Conservation (phyloP, 2,113 vertebrate species). For the Charadrius vociferus region DNA sequence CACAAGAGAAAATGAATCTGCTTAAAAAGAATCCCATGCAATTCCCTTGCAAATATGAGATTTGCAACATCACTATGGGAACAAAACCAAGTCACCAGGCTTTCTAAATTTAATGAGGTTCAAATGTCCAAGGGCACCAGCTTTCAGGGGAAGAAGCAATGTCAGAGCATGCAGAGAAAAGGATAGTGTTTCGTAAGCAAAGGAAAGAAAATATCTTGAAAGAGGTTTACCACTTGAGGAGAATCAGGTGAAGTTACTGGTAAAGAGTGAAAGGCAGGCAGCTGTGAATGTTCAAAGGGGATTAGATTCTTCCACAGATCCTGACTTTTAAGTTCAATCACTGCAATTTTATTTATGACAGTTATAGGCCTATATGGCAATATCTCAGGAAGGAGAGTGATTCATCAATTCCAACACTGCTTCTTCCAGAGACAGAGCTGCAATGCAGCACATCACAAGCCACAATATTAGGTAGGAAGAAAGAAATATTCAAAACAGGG, state of each 20-base stretch:
- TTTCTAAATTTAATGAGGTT: slow-evolving; percentile 72
- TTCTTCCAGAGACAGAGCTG: slow-evolving; percentile 26
- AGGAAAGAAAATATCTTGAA: slow-evolving; percentile 41
- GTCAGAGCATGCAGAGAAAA: slow-evolving; percentile 43
- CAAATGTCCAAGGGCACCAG: slow-evolving; percentile 65
- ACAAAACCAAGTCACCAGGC: slow-evolving; percentile 23
- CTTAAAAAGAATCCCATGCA: slow-evolving; percentile 28
- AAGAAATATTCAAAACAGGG: neutral
- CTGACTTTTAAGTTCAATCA: slow-evolving; percentile 4
- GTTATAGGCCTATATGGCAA: slow-evolving; percentile 12
- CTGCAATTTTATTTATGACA: slow-evolving; percentile 37
- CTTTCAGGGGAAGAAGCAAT: slow-evolving; percentile 62
- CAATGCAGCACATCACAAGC: slow-evolving; percentile 48
- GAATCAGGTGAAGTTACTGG: slow-evolving; percentile 5
- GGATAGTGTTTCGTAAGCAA: slow-evolving; percentile 48
- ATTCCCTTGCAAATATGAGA: slow-evolving; percentile 59
- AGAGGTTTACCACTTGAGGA: slow-evolving; percentile 38
- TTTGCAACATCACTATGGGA: slow-evolving; percentile 58
- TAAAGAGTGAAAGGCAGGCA: neutral
- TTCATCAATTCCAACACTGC: slow-evolving; percentile 41
- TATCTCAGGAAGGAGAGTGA: slow-evolving; percentile 54
- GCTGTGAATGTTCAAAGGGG: neutral
- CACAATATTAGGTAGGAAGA: neutral
- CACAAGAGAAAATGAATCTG: neutral
- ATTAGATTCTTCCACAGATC: neutral